Base-by-base conservation (phyloP, 2,888 invertebrate genomes). In the Mimumesa dahlbomi region DNA sequence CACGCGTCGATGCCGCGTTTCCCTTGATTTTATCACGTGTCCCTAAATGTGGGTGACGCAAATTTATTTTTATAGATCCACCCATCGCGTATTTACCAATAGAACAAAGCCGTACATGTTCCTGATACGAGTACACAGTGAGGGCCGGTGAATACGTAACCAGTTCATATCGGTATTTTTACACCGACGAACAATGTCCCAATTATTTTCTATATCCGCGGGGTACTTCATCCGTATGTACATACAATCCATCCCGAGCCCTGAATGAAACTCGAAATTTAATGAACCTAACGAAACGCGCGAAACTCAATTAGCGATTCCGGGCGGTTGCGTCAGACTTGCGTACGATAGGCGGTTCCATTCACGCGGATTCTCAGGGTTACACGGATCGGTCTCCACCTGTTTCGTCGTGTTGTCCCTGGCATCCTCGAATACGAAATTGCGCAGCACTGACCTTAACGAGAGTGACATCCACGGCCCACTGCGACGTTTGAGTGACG, bases 351-450 rank as follows among this genome's bases (percentile, higher is more conserved):
- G n/a, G n/a, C n/a, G n/a, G 21, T 61, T 29, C 36, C 67, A 67
- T 70, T 70, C 70, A 70, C 40, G 49, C 66, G 61, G 3, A 14
- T 25, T 50, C 52, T 67, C 70, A 70, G 34, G 56, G 61, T 67
- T 34, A 66, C 49, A 14, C 13, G 38, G 9, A 31, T 21, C 21
- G 16, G 29, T 54, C 16, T 59, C 61, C 56, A 59, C 66, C 49
- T 63, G 59, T 59, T 66, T 56, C 25, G 38, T 11, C 34, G 25
- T 11, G 58, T 46, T 63, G 18, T 29, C 25, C 14, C 18, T 31
- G 48, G 54, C 63, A 46, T 45, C 16, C 25, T 22, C 48, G 18
- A 50, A 25, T 18, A 21, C 7, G 16, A 29, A 38, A 36, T 65
- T 53, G 34, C 25, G 42, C 6, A 48, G 50, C 34, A 18, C 9